Evolutionary conservation across 2,888 invertebrate species (phyloP).

Genomic region (Ichneumon xanthorius): DNA sequence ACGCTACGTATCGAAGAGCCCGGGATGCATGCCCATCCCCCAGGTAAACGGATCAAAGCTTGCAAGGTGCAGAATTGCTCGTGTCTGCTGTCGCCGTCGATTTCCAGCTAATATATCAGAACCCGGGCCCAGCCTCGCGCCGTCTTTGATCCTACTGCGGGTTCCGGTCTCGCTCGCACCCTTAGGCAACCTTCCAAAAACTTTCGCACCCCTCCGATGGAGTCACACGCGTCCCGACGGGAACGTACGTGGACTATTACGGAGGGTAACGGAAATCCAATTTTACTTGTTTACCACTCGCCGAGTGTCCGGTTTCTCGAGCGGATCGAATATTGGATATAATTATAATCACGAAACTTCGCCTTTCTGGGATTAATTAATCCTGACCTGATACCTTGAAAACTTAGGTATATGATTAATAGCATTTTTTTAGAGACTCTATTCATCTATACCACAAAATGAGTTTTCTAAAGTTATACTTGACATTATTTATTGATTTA

Average conservation of each 20-base stretch:
- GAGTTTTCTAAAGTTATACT: no score
- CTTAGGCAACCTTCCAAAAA: conserved; percentile 74
- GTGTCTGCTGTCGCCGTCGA: conserved; percentile 79
- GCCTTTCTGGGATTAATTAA: not conserved
- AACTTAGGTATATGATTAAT: no score
- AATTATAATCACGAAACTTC: conserved; percentile 42
- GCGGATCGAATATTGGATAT: conserved; percentile 14
- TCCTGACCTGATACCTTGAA: no score
- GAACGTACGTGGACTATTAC: conserved; percentile 64
- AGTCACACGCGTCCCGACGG: conserved; percentile 72
- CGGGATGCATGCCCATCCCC: conserved; percentile 2
- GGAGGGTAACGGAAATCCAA: conserved; percentile 77
- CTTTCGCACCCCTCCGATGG: conserved; percentile 66
- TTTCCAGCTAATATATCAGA: conserved; percentile 80
- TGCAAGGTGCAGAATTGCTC: conserved; percentile 72
- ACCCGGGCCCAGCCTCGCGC: conserved; percentile 66
- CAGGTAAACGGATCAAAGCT: conserved; percentile 78
- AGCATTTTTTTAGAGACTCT: no score
- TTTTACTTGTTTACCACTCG: conserved; percentile 73
- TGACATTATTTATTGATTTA: no score
- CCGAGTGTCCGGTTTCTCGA: conserved; percentile 36
- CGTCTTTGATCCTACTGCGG: conserved; percentile 75
- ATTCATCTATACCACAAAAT: no score
- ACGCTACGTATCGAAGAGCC: conserved; percentile 9
- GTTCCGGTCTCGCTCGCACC: conserved; percentile 64